phyloP scores from a whole-genome alignment of 2,113 vertebrate genomes.

The Macrotus californicus region DNA sequence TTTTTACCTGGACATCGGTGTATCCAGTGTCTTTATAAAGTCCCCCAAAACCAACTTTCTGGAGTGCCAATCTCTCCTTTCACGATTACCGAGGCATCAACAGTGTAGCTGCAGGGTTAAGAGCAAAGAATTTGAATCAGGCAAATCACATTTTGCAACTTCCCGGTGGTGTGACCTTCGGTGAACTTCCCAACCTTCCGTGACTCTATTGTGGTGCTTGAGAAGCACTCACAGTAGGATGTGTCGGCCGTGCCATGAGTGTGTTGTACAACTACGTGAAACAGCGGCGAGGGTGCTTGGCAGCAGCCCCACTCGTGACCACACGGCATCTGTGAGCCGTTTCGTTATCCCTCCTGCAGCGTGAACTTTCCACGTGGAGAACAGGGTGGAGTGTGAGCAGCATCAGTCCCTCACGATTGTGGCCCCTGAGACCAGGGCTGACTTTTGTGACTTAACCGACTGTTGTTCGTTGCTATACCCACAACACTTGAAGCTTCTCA shows the following conservation, averaged over 20 bases:
- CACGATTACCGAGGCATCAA: not conserved
- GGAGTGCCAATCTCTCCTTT: not conserved
- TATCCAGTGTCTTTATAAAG: not conserved
- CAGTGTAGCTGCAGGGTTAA: not conserved
- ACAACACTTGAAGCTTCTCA: not conserved
- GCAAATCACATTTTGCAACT: not conserved
- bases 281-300: not conserved
- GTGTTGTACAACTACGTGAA: not conserved
- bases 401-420: not conserved
- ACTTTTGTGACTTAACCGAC: slow-evolving; percentile 22
- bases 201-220: not conserved
- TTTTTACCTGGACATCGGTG: not conserved
- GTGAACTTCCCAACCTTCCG: not conserved
- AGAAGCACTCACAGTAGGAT: not conserved
- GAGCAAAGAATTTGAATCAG: not conserved
- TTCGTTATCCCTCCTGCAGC: not conserved
- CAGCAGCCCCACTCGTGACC: not conserved
- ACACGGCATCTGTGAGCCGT: not conserved
- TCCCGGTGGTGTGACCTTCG: not conserved
- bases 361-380: not conserved
- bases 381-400: not conserved
- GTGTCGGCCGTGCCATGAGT: not conserved
- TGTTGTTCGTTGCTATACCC: not conserved
- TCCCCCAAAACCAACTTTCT: not conserved
- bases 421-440: not conserved